Conservation (phyloP, 2,113 vertebrate genomes). For the Morone chrysops region DNA sequence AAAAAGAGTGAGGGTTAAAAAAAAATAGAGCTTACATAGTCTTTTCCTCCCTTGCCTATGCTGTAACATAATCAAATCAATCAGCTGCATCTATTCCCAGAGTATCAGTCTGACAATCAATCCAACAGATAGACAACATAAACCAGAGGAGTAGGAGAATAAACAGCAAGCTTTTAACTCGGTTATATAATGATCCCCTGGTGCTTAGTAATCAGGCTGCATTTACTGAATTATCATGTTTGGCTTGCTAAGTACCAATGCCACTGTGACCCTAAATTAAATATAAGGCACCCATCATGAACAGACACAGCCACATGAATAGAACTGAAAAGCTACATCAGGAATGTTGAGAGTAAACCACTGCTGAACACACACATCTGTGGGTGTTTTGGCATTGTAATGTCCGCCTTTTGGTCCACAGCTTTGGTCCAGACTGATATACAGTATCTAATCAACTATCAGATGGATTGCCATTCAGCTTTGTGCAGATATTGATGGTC, state of each 20-base stretch:
- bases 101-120: slow-evolving; percentile 22
- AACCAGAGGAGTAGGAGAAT: slow-evolving; percentile 22
- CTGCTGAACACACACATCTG: background rate
- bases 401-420: too few relatives aligned
- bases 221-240: slow-evolving; percentile 67
- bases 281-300: slow-evolving; percentile 31
- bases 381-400: background rate
- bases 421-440: background rate
- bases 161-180: slow-evolving; percentile 63
- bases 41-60: background rate
- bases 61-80: slow-evolving; percentile 2
- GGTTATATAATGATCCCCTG: slow-evolving; percentile 50
- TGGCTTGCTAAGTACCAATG: slow-evolving; percentile 37
- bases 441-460: background rate
- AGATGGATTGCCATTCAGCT: background rate
- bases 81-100: slow-evolving; percentile 21
- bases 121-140: slow-evolving; percentile 37
- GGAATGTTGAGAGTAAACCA: background rate
- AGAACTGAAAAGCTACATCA: background rate
- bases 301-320: slow-evolving; percentile 34
- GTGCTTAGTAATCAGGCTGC: slow-evolving; percentile 49
- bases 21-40: slow-evolving; percentile 20
- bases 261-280: slow-evolving; percentile 55
- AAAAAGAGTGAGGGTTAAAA: slow-evolving; percentile 27
- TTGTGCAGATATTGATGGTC: background rate